Conservation (phyloP, 2,888 invertebrate genomes). For the Clitarchus hookeri region DNA sequence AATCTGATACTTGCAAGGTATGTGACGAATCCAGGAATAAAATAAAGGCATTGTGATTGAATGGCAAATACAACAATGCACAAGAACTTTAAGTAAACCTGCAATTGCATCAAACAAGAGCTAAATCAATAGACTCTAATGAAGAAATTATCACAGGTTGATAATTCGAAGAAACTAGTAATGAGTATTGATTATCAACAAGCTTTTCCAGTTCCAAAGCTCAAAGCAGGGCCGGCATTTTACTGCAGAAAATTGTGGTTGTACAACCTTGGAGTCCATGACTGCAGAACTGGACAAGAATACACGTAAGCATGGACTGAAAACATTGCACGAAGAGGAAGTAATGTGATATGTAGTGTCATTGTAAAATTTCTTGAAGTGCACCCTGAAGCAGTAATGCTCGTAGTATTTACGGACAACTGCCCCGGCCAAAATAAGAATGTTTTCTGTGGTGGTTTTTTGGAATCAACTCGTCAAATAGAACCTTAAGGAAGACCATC, state of each 20-base stretch:
- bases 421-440: constrained; percentile 16
- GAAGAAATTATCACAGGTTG: neutral
- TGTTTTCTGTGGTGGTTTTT: neutral
- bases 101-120: constrained; percentile 16
- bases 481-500: neutral
- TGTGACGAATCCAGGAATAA: neutral
- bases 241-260: neutral
- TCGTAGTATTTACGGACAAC: neutral
- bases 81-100: neutral
- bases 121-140: neutral
- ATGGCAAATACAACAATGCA: neutral
- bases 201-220: constrained; percentile 19
- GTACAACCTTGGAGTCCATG: constrained; percentile 10
- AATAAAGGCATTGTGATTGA: neutral
- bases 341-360: constrained; percentile 15
- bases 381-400: neutral
- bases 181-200: constrained; percentile 7
- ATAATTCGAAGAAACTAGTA: constrained; percentile 20
- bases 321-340: constrained; percentile 21
- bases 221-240: neutral
- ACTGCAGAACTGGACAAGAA: constrained; percentile 20
- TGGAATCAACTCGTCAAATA: constrained; percentile 15
- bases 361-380: neutral
- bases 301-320: neutral
- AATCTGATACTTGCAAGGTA: constrained; percentile 15